These are phyloP conservation scores for Drosophila ogumai DNA, from an alignment of 1,140 invertebrate genomes.

Conservation along the genomic window DNA sequence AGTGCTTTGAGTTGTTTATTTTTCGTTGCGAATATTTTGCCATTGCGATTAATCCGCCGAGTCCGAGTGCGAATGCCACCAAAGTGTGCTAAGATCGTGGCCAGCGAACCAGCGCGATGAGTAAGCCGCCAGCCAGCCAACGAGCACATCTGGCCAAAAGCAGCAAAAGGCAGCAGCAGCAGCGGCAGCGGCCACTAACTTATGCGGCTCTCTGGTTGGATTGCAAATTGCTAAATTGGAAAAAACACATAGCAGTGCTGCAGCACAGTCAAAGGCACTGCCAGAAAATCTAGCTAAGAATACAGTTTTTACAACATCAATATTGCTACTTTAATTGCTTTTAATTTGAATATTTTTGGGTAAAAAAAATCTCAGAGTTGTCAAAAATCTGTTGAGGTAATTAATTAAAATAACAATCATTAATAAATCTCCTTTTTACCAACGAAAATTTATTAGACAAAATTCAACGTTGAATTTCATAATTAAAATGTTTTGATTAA, in stretches of 20 bases:
- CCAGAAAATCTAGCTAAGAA: background rate
- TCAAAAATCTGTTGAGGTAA: no score
- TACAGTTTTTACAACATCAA: background rate
- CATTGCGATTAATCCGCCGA: conserved; percentile 20
- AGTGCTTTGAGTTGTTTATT: conserved; percentile 17
- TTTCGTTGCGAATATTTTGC: conserved; percentile 17
- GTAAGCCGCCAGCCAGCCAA: conserved; percentile 53
- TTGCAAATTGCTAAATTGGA: conserved; percentile 74
- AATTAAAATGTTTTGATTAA: background rate
- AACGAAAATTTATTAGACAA: no score
- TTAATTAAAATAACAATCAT: background rate
- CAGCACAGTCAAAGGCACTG: conserved; percentile 31
- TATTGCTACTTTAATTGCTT: no score
- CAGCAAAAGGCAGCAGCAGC: conserved; percentile 34
- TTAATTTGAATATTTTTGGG: background rate
- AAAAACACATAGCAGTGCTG: conserved; percentile 45
- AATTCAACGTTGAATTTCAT: background rate
- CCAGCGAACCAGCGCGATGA: conserved; percentile 74
- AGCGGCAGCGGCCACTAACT: conserved; percentile 53
- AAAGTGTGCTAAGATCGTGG: conserved; percentile 66
- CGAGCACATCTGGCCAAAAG: conserved; percentile 71
- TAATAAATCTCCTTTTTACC: background rate
- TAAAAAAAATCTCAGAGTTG: background rate
- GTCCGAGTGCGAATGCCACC: conserved; percentile 43
- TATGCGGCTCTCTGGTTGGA: conserved; percentile 67